Percentiles rank a stretch among this genome's conserved stretches.
These are phyloP conservation scores for Fistularia tabacaria DNA, from an alignment of 2,797 vertebrate species.

Conservation along the genomic window DNA sequence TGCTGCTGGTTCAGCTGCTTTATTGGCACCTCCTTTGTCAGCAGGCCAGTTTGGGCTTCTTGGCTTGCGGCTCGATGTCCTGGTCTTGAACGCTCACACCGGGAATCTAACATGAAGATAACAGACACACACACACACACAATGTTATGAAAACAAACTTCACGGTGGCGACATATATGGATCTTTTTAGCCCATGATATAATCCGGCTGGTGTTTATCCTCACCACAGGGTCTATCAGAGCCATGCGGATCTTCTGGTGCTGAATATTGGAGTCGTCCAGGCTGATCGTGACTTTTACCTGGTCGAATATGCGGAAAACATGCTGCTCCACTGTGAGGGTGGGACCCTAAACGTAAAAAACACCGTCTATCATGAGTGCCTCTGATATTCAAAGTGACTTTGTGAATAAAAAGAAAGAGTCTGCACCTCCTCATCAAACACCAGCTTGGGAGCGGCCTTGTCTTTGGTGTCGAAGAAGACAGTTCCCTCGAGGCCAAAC, in stretches of 20 bases:
- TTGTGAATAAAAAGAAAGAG: not conserved
- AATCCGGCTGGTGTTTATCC: conserved; percentile 5
- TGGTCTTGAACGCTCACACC: conserved; percentile 74
- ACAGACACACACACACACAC: not conserved
- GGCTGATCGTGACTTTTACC: conserved; percentile 89
- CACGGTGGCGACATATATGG: too few species aligned
- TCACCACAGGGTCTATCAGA: conserved; percentile 89
- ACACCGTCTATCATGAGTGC: not conserved
- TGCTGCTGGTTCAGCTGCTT: not conserved
- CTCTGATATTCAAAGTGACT: not conserved
- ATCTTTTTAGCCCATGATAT: too few species aligned
- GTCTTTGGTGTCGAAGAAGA: conserved; percentile 91
- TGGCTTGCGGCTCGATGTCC: conserved; percentile 60
- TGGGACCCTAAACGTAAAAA: conserved; percentile 74
- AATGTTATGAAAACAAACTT: too few species aligned
- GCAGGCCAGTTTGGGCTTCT: conserved; percentile 72
- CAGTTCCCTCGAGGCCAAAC: conserved; percentile 93
- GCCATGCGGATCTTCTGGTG: conserved; percentile 97
- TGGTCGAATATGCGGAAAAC: conserved; percentile 87
- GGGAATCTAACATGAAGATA: conserved; percentile 66
- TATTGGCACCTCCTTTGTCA: conserved; percentile 32
- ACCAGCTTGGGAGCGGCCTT: conserved; percentile 75
- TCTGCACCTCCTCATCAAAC: conserved; percentile 86
- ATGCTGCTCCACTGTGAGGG: conserved; percentile 83
- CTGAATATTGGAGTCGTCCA: conserved; percentile 93